phyloP scores from a whole-genome alignment of 2,888 invertebrate genomes.

The Parthenolecanium corni region DNA sequence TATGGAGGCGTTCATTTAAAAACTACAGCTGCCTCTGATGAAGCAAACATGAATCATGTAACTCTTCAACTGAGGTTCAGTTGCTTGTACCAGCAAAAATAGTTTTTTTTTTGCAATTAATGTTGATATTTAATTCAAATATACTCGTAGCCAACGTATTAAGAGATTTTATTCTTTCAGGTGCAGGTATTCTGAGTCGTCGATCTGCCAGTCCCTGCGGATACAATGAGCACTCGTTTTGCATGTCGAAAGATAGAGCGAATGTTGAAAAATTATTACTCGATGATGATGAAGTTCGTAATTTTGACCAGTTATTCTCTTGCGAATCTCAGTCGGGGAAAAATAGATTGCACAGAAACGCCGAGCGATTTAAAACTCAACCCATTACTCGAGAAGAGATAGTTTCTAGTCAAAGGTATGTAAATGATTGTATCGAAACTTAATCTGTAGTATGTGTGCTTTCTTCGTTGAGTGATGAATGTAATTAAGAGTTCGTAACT shows the following conservation, averaged over 20 bases:
- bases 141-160: too few species aligned
- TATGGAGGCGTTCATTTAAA: too few species aligned
- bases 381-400: slow-evolving; percentile 57
- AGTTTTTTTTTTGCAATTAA: too few species aligned
- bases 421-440: not conserved
- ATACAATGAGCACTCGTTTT: slow-evolving; percentile 43
- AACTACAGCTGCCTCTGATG: too few species aligned
- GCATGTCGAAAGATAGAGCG: slow-evolving; percentile 57
- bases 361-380: slow-evolving; percentile 50
- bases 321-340: too few species aligned
- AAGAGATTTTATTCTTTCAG: not conserved
- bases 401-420: slow-evolving; percentile 1
- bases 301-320: too few species aligned
- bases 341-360: slow-evolving; percentile 21
- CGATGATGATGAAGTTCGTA: slow-evolving; percentile 46
- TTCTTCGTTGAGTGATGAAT: too few species aligned
- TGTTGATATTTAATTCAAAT: too few species aligned
- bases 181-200: not conserved
- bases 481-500: too few species aligned
- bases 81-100: too few species aligned
- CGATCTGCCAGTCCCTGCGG: slow-evolving; percentile 39
- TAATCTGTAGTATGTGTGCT: not conserved
- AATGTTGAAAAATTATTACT: slow-evolving; percentile 58
- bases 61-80: too few species aligned
- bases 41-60: too few species aligned